Conservation (phyloP, 2,113 vertebrate genomes). For the Herpailurus yagouaroundi region DNA sequence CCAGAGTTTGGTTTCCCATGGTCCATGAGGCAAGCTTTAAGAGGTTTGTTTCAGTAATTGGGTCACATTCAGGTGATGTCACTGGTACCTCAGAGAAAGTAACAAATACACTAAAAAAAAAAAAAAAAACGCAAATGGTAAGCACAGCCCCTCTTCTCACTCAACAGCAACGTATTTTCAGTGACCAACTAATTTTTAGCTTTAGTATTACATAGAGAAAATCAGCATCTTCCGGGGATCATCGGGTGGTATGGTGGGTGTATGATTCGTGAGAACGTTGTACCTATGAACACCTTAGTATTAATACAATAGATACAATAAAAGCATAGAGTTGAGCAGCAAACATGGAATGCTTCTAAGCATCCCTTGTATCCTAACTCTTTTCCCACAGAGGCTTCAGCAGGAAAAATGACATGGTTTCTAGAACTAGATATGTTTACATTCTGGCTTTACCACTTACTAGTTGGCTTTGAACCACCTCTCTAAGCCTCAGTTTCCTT, state of each 20-base stretch:
- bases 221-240: background rate
- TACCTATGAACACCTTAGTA: background rate
- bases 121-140: background rate
- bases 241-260: background rate
- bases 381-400: background rate
- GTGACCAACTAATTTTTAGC: background rate
- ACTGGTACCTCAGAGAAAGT: background rate
- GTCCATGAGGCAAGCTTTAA: background rate
- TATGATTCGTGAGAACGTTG: background rate
- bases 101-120: background rate
- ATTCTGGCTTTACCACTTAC: background rate
- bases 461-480: background rate
- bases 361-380: background rate
- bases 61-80: background rate
- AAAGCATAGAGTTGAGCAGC: background rate
- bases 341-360: background rate
- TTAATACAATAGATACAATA: background rate
- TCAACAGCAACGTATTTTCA: background rate
- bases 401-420: background rate
- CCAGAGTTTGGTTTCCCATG: background rate
- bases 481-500: background rate
- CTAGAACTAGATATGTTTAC: background rate
- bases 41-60: background rate
- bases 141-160: background rate
- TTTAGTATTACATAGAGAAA: background rate